Conservation (phyloP, 2,888 invertebrate species). For the Hemithea aestivaria region DNA sequence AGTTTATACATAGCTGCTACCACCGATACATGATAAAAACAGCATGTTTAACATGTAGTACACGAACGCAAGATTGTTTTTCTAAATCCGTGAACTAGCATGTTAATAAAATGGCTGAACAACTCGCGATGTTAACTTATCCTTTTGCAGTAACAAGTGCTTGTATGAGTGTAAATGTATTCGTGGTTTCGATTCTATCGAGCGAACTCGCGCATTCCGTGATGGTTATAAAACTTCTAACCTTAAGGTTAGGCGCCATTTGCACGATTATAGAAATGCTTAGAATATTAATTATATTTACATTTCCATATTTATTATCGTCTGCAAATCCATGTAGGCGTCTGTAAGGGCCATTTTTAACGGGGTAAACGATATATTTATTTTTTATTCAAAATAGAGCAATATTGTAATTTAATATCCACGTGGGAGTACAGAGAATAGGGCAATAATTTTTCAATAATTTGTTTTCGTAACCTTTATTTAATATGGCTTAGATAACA, state of each 20-base stretch:
- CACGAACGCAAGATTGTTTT: constrained; percentile 9
- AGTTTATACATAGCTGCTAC: constrained; percentile 1
- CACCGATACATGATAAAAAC: constrained; percentile 3
- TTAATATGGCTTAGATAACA: constrained; percentile 15
- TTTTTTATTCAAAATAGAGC: too few relatives aligned
- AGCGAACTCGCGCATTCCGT: constrained; percentile 42
- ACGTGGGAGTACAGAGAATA: too few relatives aligned
- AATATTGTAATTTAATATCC: too few relatives aligned
- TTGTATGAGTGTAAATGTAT: constrained; percentile 22
- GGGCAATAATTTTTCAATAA: too few relatives aligned
- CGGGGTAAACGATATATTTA: too few relatives aligned
- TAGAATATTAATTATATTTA: constrained; percentile 1
- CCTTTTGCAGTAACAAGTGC: constrained; percentile 30
- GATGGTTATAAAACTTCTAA: constrained; percentile 40
- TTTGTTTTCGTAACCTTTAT: too few relatives aligned
- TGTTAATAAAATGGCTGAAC: constrained; percentile 20
- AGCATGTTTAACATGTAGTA: constrained; percentile 3
- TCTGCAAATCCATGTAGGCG: constrained; percentile 5
- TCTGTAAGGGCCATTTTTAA: too few relatives aligned
- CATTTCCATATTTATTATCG: too few relatives aligned
- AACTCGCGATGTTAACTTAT: constrained; percentile 27
- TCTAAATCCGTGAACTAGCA: constrained; percentile 7
- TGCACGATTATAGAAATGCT: constrained; percentile 20
- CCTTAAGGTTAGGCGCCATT: constrained; percentile 34
- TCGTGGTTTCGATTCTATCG: constrained; percentile 62